A percentile compares a stretch with the other conserved stretches of the same genome.
Evolutionary conservation across 2,113 vertebrate species (phyloP).

Genomic region (Cyanocitta stelleri): DNA sequence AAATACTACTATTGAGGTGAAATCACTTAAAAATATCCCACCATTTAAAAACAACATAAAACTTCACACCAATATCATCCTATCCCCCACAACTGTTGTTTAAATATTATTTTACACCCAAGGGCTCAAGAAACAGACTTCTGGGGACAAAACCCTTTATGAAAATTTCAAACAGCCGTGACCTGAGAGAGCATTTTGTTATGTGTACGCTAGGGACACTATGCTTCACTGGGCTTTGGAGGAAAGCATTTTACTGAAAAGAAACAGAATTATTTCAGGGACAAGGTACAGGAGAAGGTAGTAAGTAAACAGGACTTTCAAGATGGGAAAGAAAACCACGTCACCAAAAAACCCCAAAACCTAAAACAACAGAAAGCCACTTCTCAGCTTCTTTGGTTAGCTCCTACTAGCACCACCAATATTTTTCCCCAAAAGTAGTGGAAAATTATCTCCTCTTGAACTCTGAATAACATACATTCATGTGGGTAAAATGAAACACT

Average conservation of each 20-base stretch:
- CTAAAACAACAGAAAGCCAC: neutral
- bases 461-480: neutral
- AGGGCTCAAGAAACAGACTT: neutral
- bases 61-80: neutral
- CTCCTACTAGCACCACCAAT: neutral
- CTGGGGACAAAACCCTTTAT: neutral
- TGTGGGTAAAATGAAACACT: neutral
- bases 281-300: neutral
- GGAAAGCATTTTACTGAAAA: neutral
- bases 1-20: neutral
- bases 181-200: neutral
- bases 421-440: neutral
- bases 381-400: neutral
- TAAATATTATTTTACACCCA: neutral
- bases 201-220: neutral
- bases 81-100: fast-evolving
- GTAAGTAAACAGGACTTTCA: neutral
- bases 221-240: neutral
- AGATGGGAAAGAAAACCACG: neutral
- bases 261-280: neutral
- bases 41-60: neutral
- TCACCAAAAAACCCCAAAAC: neutral
- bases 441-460: neutral
- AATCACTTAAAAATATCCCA: neutral
- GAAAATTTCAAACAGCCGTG: neutral